These are phyloP conservation scores for Auanema freiburgensis DNA, from an alignment of 2,888 invertebrate genomes.

Conservation along the genomic window DNA sequence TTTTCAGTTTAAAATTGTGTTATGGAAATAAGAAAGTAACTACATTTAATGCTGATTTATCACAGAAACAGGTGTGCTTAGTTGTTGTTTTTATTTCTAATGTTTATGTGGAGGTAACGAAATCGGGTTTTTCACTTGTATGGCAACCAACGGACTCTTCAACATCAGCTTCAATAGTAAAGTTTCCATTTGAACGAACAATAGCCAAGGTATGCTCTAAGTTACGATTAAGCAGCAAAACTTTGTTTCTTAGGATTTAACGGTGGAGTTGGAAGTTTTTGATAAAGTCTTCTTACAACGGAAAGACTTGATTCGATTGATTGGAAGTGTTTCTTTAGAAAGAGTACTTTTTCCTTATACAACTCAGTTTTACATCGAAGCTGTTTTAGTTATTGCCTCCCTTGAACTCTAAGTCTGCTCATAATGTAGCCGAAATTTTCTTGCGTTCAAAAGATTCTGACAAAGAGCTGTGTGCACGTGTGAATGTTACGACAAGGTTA, in stretches of 20 bases:
- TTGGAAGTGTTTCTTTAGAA: slow-evolving; percentile 43
- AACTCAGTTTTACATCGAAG: neutral
- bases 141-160: slow-evolving; percentile 63
- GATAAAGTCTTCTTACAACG: slow-evolving; percentile 66
- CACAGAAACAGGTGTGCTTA: slow-evolving; percentile 61
- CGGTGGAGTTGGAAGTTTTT: slow-evolving; percentile 53
- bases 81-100: too few relatives aligned
- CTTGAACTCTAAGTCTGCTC: slow-evolving; percentile 57
- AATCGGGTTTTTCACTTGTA: slow-evolving; percentile 62
- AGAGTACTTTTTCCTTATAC: slow-evolving; percentile 17
- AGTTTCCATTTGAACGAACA: slow-evolving; percentile 62
- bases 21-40: slow-evolving; percentile 64
- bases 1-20: slow-evolving; percentile 52
- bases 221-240: too few relatives aligned
- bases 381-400: slow-evolving; percentile 64
- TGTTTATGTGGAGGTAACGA: too few relatives aligned
- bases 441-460: slow-evolving; percentile 55
- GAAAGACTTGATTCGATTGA: slow-evolving; percentile 59
- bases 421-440: slow-evolving; percentile 60
- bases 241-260: slow-evolving; percentile 24
- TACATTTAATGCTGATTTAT: slow-evolving; percentile 61
- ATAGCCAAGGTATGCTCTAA: slow-evolving; percentile 26
- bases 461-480: slow-evolving; percentile 47
- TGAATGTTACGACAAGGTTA: slow-evolving; percentile 61
- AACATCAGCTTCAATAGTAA: slow-evolving; percentile 59